Percentiles rank a stretch among this genome's conserved stretches.
These are phyloP conservation scores for Strix aluco DNA, from an alignment of 2,113 vertebrate species.

Conservation along the genomic window DNA sequence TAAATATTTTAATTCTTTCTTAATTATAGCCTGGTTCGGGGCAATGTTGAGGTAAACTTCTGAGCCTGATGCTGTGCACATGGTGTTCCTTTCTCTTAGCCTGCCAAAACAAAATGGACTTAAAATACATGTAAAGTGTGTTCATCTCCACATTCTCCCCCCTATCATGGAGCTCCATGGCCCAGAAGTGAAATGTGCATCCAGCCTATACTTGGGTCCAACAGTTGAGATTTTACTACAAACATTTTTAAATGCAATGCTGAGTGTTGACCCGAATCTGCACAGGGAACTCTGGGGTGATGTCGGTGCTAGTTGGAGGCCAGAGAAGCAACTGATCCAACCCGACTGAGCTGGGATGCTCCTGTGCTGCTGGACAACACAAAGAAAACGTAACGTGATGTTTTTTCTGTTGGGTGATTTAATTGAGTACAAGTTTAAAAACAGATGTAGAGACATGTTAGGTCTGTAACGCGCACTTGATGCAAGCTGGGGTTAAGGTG, in stretches of 20 bases:
- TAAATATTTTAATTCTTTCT: background rate
- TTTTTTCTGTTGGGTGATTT: background rate
- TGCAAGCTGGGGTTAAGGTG: background rate
- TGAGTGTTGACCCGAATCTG: too few species aligned
- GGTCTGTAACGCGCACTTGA: accelerated
- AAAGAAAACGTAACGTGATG: accelerated
- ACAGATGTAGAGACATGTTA: background rate
- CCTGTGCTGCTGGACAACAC: background rate
- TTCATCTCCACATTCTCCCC: background rate
- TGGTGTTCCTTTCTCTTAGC: background rate
- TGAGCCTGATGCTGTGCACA: background rate
- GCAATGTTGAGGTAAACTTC: background rate
- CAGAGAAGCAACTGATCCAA: background rate
- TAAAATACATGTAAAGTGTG: background rate
- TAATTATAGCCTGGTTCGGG: background rate
- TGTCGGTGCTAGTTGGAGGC: background rate
- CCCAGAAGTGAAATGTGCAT: background rate
- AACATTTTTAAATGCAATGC: background rate
- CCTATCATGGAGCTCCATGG: accelerated
- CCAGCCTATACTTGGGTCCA: background rate
- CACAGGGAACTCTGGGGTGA: background rate
- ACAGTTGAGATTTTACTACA: background rate
- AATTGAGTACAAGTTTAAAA: background rate
- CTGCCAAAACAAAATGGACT: background rate
- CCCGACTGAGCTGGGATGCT: background rate